Conservation (phyloP, 2,888 invertebrate species). For the Pachycephus smyrnensis region DNA sequence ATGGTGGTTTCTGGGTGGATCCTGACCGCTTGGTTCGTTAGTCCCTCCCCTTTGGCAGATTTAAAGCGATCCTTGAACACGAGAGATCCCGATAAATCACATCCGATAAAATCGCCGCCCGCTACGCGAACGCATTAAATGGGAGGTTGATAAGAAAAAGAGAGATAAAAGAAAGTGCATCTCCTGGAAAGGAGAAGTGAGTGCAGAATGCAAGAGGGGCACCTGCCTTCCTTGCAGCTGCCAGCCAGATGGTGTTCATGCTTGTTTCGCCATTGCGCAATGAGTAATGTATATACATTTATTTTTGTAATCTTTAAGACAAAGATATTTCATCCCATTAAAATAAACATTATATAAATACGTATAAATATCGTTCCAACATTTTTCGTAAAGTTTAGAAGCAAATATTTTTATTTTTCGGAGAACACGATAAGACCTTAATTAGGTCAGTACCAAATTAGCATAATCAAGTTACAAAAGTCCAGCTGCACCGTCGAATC, state of each 20-base stretch:
- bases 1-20: background rate
- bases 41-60: slow-evolving; percentile 1
- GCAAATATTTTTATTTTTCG: background rate
- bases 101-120: slow-evolving; percentile 20
- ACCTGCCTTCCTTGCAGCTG: background rate
- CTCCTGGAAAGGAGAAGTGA: slow-evolving; percentile 30
- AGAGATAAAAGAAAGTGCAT: slow-evolving; percentile 31
- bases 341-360: background rate
- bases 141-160: background rate
- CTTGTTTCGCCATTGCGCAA: background rate
- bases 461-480: background rate
- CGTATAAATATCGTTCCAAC: background rate
- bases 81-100: slow-evolving; percentile 47
- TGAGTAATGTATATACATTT: background rate
- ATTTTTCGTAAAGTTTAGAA: no score
- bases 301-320: background rate
- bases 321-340: background rate
- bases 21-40: background rate
- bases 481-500: background rate
- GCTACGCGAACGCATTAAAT: slow-evolving; percentile 36
- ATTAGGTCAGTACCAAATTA: background rate
- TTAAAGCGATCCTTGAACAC: background rate
- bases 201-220: background rate
- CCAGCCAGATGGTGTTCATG: background rate
- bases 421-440: background rate